Conservation (phyloP, 2,888 invertebrate species). For the Perdita meconis region DNA sequence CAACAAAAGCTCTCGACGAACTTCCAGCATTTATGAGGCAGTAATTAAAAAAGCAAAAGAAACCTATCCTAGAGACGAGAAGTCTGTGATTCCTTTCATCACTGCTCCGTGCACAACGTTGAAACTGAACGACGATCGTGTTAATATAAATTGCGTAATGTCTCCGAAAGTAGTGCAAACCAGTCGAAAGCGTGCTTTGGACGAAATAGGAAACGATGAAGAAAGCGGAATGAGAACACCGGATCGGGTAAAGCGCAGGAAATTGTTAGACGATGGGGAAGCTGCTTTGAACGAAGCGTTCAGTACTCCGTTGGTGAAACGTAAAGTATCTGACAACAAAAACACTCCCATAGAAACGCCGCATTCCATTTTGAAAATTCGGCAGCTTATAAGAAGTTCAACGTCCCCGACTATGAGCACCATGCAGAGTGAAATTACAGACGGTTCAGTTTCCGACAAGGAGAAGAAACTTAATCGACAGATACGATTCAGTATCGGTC, state of each 20-base stretch:
- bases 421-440: not conserved
- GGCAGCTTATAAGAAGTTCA: slow-evolving; percentile 77
- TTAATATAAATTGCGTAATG: slow-evolving; percentile 69
- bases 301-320: slow-evolving; percentile 79
- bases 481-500: slow-evolving; percentile 79
- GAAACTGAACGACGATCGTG: slow-evolving; percentile 52
- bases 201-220: slow-evolving; percentile 64
- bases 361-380: slow-evolving; percentile 82
- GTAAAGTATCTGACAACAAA: slow-evolving; percentile 64
- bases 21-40: slow-evolving; percentile 72
- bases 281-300: slow-evolving; percentile 67
- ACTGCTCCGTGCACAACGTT: slow-evolving; percentile 79
- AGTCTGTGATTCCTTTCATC: slow-evolving; percentile 78
- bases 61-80: slow-evolving; percentile 74
- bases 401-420: slow-evolving; percentile 63
- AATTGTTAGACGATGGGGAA: slow-evolving; percentile 44
- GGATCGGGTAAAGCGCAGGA: slow-evolving; percentile 65
- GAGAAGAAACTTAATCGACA: slow-evolving; percentile 70
- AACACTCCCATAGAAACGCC: slow-evolving; percentile 73
- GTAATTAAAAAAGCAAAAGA: slow-evolving; percentile 78
- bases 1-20: slow-evolving; percentile 61
- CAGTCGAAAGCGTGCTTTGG: slow-evolving; percentile 73
- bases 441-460: slow-evolving; percentile 23
- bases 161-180: slow-evolving; percentile 69
- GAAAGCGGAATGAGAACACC: slow-evolving; percentile 17